phyloP scores from a whole-genome alignment of 2,113 vertebrate species.

The Neotoma lepida region DNA sequence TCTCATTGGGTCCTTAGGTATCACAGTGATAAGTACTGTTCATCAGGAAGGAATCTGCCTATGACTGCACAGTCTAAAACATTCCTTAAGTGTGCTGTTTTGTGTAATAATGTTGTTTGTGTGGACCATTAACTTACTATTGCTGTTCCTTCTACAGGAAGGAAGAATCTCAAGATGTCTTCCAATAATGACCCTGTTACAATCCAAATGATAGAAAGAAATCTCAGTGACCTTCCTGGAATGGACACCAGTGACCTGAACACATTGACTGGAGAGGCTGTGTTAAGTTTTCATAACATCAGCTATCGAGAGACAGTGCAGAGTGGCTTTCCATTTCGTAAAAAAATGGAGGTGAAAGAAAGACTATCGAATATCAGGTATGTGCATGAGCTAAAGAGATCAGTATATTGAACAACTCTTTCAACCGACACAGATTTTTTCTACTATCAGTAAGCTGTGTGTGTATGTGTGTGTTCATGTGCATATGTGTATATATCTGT shows the following conservation, averaged over 20 bases:
- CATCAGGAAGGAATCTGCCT: not conserved
- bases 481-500: not conserved
- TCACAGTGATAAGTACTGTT: not conserved
- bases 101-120: not conserved
- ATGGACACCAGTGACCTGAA: not conserved
- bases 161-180: conserved; percentile 46
- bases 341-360: conserved; percentile 76
- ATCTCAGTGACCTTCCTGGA: conserved; percentile 46
- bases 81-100: not conserved
- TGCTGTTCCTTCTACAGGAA: conserved; percentile 57
- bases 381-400: conserved; percentile 12
- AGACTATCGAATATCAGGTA: conserved; percentile 85
- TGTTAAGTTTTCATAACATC: too few species aligned
- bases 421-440: not conserved
- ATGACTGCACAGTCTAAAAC: not conserved
- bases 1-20: not conserved
- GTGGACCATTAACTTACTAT: not conserved
- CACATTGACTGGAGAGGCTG: too few species aligned
- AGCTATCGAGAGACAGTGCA: too few species aligned
- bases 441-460: not conserved
- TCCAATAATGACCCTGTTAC: not conserved
- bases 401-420: not conserved
- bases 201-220: conserved; percentile 68
- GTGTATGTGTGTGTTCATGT: too few species aligned
- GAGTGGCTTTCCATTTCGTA: conserved; percentile 6